These are phyloP conservation scores for Gasterosteus aculeatus DNA, from an alignment of 2,113 vertebrate species.

Conservation along the genomic window DNA sequence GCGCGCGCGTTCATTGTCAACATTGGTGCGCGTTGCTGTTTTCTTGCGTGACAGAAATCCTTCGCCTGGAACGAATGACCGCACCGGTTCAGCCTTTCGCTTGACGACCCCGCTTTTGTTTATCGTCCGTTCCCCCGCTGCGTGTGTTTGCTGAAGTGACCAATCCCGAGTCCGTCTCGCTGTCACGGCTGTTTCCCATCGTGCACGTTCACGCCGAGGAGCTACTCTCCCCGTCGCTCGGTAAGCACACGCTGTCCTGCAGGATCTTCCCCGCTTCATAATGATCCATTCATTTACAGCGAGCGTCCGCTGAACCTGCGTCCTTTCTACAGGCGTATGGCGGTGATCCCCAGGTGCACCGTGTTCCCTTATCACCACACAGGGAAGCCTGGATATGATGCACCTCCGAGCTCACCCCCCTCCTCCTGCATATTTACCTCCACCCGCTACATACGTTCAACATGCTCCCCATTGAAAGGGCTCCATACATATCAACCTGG, in stretches of 20 bases:
- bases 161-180: not conserved
- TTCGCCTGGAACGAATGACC: constrained; percentile 36
- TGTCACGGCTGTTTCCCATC: constrained; percentile 7
- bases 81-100: constrained; percentile 28
- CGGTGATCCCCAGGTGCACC: constrained; percentile 43
- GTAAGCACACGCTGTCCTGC: constrained; percentile 8
- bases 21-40: constrained; percentile 22
- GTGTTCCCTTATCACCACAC: not conserved
- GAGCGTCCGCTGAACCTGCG: constrained; percentile 21
- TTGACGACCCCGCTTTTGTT: constrained; percentile 38
- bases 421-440: not conserved
- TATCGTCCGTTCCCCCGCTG: not conserved
- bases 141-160: not conserved
- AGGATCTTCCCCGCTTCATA: constrained; percentile 12
- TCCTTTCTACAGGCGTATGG: constrained; percentile 41
- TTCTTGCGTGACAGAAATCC: constrained; percentile 23
- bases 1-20: not conserved
- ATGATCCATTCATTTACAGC: constrained; percentile 31
- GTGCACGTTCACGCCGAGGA: constrained; percentile 15
- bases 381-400: constrained; percentile 16
- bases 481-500: not conserved
- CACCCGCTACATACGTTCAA: not conserved
- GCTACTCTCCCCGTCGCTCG: not conserved
- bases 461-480: not conserved
- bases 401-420: not conserved